Conservation (phyloP, 2,888 invertebrate genomes). For the Sarcophaga rosellei region DNA sequence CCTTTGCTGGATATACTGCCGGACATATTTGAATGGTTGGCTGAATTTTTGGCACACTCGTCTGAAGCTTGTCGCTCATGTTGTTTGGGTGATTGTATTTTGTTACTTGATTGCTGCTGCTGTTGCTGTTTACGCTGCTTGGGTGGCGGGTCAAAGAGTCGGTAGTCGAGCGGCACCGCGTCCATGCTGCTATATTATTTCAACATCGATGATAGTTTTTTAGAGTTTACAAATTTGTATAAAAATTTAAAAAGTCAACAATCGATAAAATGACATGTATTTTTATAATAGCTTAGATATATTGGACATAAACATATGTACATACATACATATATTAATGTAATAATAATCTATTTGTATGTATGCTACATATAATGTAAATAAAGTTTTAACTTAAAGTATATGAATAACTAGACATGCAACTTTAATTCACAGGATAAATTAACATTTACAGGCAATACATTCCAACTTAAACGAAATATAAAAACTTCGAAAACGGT, state of each 20-base stretch:
- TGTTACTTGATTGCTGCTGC: conserved; percentile 69
- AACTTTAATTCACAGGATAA: no score
- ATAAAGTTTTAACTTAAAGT: no score
- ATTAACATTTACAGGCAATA: no score
- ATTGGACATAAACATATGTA: no score
- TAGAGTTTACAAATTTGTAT: neutral
- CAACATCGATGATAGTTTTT: conserved; percentile 4
- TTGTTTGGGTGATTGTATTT: conserved; percentile 71
- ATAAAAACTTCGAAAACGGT: no score
- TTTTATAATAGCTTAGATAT: no score
- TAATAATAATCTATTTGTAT: no score
- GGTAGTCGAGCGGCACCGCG: conserved; percentile 79
- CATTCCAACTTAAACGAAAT: no score
- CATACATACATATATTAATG: no score
- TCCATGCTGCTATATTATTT: conserved; percentile 76
- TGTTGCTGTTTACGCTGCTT: conserved; percentile 76
- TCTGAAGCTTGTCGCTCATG: conserved; percentile 76
- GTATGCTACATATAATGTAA: no score
- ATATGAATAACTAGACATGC: no score
- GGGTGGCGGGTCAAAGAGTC: conserved; percentile 79
- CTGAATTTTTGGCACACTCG: conserved; percentile 74
- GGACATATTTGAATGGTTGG: conserved; percentile 78
- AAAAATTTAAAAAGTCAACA: conserved; percentile 2
- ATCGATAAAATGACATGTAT: neutral
- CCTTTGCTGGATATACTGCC: conserved; percentile 76